Conservation (phyloP, 2,888 invertebrate genomes). For the Hydrotaea diabolus region DNA sequence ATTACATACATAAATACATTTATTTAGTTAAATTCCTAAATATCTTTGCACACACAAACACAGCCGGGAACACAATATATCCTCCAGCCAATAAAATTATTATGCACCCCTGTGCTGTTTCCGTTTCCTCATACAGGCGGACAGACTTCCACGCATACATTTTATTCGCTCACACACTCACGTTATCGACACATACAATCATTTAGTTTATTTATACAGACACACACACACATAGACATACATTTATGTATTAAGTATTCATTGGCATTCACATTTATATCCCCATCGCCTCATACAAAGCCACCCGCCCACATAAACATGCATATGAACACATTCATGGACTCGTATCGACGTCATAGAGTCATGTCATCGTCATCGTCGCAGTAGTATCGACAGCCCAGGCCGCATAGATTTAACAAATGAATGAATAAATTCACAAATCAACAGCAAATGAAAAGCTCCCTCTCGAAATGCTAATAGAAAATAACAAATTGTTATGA, state of each 20-base stretch:
- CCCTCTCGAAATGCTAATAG: slow-evolving; percentile 47
- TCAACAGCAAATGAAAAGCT: slow-evolving; percentile 32
- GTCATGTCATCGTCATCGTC: neutral
- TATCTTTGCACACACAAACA: neutral
- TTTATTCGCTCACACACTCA: neutral
- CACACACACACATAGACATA: neutral
- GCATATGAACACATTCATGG: neutral
- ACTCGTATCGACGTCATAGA: neutral
- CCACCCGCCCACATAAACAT: neutral
- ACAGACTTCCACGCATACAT: neutral
- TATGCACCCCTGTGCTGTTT: slow-evolving; percentile 53
- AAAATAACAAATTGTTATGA: slow-evolving; percentile 47
- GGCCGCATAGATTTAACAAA: neutral
- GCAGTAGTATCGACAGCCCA: neutral
- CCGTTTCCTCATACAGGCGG: slow-evolving; percentile 24
- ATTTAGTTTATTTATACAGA: neutral
- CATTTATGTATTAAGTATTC: slow-evolving; percentile 20
- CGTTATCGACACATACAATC: neutral
- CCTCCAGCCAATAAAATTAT: slow-evolving; percentile 47
- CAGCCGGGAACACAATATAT: slow-evolving; percentile 27
- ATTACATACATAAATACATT: slow-evolving; percentile 9
- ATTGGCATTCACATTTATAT: slow-evolving; percentile 28
- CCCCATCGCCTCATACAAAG: neutral
- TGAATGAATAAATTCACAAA: slow-evolving; percentile 43
- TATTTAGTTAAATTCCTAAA: slow-evolving; percentile 29